Evolutionary conservation across 2,888 invertebrate species (phyloP).

Genomic region (Corythucha ciliata): DNA sequence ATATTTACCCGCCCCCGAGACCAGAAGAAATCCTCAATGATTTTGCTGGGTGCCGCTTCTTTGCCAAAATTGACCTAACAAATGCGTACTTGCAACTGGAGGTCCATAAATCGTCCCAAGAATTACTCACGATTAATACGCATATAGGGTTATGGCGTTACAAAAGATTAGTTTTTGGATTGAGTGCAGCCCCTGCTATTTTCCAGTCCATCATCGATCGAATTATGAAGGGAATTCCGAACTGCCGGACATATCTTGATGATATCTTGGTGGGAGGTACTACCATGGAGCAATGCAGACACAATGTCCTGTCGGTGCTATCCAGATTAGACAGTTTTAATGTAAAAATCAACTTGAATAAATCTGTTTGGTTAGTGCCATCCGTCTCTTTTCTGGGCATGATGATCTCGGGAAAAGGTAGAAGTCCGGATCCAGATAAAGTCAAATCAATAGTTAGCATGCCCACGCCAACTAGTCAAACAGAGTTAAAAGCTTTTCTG

Average conservation of each 20-base stretch:
- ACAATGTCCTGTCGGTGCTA: conserved; percentile 28
- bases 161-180: conserved; percentile 30
- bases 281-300: too few relatives aligned
- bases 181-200: conserved; percentile 31
- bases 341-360: conserved; percentile 32
- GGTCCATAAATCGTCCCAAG: conserved; percentile 33
- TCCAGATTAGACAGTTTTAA: conserved; percentile 30
- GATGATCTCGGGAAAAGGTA: conserved; percentile 5
- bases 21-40: conserved; percentile 37
- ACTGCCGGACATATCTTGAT: conserved; percentile 32
- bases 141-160: conserved; percentile 31
- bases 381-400: conserved; percentile 35
- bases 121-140: conserved; percentile 36
- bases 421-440: conserved; percentile 12
- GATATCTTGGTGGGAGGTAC: conserved; percentile 32
- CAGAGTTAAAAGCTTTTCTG: conserved; percentile 21
- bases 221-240: conserved; percentile 21
- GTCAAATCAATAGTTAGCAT: conserved; percentile 13
- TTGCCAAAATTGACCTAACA: conserved; percentile 37
- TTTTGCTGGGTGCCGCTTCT: conserved; percentile 32
- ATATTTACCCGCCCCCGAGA: conserved; percentile 37
- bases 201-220: conserved; percentile 30
- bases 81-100: conserved; percentile 37
- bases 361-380: conserved; percentile 33
- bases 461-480: conserved; percentile 12